Conservation (phyloP, 2,113 vertebrate species). For the Eupsittula cactorum region DNA sequence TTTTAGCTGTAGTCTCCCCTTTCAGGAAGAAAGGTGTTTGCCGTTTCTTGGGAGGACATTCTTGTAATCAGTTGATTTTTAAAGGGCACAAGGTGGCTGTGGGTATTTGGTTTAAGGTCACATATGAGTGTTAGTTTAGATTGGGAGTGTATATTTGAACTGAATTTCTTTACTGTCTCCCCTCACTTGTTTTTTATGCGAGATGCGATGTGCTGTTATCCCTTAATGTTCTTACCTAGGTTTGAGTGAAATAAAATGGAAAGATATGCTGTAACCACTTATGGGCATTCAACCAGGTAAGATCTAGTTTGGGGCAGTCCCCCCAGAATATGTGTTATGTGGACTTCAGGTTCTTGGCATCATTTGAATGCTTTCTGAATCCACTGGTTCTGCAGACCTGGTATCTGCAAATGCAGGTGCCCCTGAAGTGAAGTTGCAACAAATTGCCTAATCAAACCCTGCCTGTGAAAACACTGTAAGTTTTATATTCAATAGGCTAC, state of each 20-base stretch:
- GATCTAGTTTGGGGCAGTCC: background rate
- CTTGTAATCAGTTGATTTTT: background rate
- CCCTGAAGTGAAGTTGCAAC: background rate
- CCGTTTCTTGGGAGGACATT: background rate
- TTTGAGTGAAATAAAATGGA: background rate
- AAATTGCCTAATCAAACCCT: background rate
- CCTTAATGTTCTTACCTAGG: background rate
- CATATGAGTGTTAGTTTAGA: background rate
- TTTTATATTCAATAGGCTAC: background rate
- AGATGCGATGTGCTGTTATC: background rate
- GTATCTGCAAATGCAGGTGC: background rate
- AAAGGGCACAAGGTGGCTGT: background rate
- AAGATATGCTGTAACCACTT: background rate
- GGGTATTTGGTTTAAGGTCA: background rate
- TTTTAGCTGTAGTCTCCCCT: background rate
- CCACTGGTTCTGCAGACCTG: background rate
- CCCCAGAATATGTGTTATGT: rapidly evolving
- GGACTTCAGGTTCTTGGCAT: background rate
- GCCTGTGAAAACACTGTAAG: background rate
- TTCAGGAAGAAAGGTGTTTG: background rate
- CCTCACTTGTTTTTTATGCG: background rate
- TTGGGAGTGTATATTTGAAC: background rate
- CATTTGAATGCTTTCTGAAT: background rate
- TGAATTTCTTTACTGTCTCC: background rate
- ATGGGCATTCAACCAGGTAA: background rate